Base-by-base conservation (phyloP, 2,888 invertebrate species). In the Furcula furcula region DNA sequence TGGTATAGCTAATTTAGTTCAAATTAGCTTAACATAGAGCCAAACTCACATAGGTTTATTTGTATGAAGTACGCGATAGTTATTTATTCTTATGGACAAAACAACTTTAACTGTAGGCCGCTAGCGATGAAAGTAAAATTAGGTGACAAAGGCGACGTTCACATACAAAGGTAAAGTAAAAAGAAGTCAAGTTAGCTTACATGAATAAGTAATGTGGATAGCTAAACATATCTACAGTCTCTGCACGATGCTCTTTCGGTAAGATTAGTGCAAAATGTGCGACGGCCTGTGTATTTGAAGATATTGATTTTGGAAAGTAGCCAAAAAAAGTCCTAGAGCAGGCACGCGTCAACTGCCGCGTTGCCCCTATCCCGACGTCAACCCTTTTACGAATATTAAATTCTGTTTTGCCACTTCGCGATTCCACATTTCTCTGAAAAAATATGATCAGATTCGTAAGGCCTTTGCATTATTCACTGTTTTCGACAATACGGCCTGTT, bases 301-400 rank as follows among this genome's bases (percentile, higher is more conserved):
- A 83, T 87, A 87, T 88, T 81, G 86, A 87, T 88, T 88, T 78
- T 87, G 88, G 87, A 85, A 77, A 79, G 73, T 75, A 71, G 87
- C 88, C 87, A 88, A 87, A 88, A 86, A 87, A 87, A 83, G 75
- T 81, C 74, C 63, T 77, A 78, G 77, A 76, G 76, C 73, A 74
- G 74, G 80, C 84, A 81, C 84, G 86, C 88, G 86, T 87, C 85
- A 86, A 86, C 82, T 80, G 75, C 77, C 79, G 76, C 77, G 80
- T 77, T 81, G 81, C 76, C 76, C 80, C 81, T 78, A 74, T 76
- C 75, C 75, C 79, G 75, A 72, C 80, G 76, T 88, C 81, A 88
- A 87, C 86, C 88, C 88, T 87, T 88, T 88, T 77, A 87, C 88
- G 85, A 87, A 88, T 88, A 88, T 88, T 87, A 88, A 87, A 88